Evolutionary conservation across 2,888 invertebrate species (phyloP).

Genomic region (Chirona hameri): DNA sequence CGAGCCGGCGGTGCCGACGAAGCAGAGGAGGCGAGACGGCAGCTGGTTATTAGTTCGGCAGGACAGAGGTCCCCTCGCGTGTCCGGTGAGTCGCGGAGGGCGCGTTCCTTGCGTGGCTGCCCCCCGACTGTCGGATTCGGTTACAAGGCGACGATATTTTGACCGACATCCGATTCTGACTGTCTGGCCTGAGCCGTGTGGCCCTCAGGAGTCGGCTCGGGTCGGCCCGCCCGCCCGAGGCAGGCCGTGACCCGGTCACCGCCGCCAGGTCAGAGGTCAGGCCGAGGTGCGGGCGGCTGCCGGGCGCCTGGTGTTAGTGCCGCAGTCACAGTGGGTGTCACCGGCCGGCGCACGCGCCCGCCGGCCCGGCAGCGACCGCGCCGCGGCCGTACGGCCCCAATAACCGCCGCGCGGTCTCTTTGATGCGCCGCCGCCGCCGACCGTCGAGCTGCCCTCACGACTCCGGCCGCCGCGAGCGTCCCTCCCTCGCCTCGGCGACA

Average conservation of each 20-base stretch:
- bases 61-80: neutral
- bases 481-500: too few relatives aligned
- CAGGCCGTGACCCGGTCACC: neutral
- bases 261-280: neutral
- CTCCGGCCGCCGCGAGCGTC: neutral
- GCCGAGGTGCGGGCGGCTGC: neutral
- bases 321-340: neutral
- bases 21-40: neutral
- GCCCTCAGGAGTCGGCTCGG: neutral
- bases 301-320: neutral
- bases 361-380: neutral
- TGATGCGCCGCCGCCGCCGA: neutral
- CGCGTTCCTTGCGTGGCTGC: neutral
- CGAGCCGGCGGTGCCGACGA: too few relatives aligned
- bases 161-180: neutral
- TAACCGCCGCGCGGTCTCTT: neutral
- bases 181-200: neutral
- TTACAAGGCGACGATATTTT: neutral
- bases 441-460: neutral
- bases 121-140: neutral
- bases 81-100: neutral
- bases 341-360: neutral
- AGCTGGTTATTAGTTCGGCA: neutral
- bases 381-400: neutral
- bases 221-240: neutral